Percentiles rank a stretch among this genome's conserved stretches.
Conservation (phyloP, 2,113 vertebrate species). For the Fregetta grallaria region DNA sequence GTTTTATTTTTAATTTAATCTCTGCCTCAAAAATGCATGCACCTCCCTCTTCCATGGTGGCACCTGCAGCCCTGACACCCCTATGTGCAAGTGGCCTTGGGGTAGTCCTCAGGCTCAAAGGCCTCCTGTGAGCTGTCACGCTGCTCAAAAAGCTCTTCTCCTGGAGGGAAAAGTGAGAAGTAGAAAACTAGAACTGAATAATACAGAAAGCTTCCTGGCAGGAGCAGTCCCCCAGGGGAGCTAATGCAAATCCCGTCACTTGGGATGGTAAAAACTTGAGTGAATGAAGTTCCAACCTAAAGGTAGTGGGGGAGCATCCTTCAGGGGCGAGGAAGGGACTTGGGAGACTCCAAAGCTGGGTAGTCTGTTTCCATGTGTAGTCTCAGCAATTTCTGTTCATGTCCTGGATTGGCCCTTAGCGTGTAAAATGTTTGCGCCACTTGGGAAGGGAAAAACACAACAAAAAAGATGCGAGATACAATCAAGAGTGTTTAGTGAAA, state of each 20-base stretch:
- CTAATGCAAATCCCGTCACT: not conserved
- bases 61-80: fast-evolving
- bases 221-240: not conserved
- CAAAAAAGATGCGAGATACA: not conserved
- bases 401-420: not conserved
- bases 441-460: not conserved
- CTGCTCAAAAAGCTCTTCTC: constrained; percentile 13
- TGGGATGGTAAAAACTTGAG: not conserved
- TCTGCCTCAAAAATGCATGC: not conserved
- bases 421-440: not conserved
- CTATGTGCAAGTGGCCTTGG: not conserved
- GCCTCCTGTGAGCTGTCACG: not conserved
- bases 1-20: not conserved
- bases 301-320: not conserved
- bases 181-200: not conserved
- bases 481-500: not conserved
- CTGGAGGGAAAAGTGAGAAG: not conserved
- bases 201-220: not conserved
- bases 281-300: not conserved
- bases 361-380: not conserved
- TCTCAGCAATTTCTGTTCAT: not conserved
- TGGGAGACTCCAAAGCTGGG: not conserved
- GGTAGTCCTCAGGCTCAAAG: constrained; percentile 16
- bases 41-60: not conserved
- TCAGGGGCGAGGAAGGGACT: not conserved